Evolutionary conservation across 2,113 vertebrate genomes (phyloP).

Genomic region (Oryzias curvinotus): DNA sequence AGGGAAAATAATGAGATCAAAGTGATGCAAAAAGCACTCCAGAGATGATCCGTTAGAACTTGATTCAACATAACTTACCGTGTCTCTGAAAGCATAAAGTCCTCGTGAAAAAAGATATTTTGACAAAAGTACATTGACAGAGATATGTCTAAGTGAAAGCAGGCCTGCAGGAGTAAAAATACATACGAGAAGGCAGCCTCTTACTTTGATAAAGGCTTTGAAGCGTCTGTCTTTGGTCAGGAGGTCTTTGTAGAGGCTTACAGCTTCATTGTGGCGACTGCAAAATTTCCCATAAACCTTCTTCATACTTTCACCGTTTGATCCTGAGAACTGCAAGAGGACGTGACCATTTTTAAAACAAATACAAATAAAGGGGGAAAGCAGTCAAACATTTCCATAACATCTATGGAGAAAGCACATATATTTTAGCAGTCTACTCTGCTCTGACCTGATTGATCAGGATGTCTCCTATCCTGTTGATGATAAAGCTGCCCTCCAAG

Average conservation of each 20-base stretch:
- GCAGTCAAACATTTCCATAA: neutral
- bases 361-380: neutral
- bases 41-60: too few relatives aligned
- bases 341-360: conserved; percentile 10
- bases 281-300: conserved; percentile 92
- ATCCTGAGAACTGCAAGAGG: conserved; percentile 86
- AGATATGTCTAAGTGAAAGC: neutral
- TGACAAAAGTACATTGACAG: neutral
- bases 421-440: neutral
- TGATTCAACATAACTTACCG: too few relatives aligned
- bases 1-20: too few relatives aligned
- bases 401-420: neutral
- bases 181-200: neutral
- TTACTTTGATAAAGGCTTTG: conserved; percentile 93
- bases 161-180: neutral
- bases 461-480: conserved; percentile 90
- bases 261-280: conserved; percentile 92
- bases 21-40: too few relatives aligned
- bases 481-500: conserved; percentile 82
- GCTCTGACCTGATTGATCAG: conserved; percentile 86
- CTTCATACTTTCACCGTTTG: conserved; percentile 87
- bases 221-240: conserved; percentile 92
- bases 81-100: too few relatives aligned
- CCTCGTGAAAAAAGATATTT: neutral
- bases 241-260: conserved; percentile 93